Evolutionary conservation across 2,888 invertebrate genomes (phyloP).

Genomic region (Pheosia gnoma): DNA sequence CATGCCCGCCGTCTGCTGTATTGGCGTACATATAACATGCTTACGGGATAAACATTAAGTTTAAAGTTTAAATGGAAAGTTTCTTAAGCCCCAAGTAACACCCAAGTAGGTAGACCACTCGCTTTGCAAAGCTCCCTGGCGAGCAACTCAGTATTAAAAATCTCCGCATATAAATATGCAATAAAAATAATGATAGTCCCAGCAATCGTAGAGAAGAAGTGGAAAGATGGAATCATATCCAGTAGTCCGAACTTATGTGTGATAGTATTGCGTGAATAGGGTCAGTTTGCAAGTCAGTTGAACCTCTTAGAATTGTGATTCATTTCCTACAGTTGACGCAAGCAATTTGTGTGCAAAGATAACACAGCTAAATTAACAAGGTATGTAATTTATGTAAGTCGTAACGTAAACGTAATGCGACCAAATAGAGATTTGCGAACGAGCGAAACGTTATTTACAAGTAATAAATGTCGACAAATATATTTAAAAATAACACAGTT

Average conservation of each 20-base stretch:
- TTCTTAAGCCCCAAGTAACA: no score
- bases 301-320: conserved; percentile 1
- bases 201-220: background rate
- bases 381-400: background rate
- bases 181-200: no score
- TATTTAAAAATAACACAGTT: no score
- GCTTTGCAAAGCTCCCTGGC: no score
- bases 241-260: background rate
- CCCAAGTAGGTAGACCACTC: no score
- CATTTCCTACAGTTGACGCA: background rate
- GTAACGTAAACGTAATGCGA: background rate
- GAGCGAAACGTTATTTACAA: no score
- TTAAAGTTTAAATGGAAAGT: background rate
- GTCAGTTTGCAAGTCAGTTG: conserved; percentile 3
- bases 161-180: no score
- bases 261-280: conserved; percentile 5
- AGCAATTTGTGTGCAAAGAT: background rate
- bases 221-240: background rate
- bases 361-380: background rate
- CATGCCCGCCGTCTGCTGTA: conserved; percentile 14
- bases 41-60: conserved; percentile 16
- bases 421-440: background rate
- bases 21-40: conserved; percentile 24
- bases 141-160: no score
- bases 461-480: no score